Base-by-base conservation (phyloP, 1,140 invertebrate species). In the Lasaia peninsularis region DNA sequence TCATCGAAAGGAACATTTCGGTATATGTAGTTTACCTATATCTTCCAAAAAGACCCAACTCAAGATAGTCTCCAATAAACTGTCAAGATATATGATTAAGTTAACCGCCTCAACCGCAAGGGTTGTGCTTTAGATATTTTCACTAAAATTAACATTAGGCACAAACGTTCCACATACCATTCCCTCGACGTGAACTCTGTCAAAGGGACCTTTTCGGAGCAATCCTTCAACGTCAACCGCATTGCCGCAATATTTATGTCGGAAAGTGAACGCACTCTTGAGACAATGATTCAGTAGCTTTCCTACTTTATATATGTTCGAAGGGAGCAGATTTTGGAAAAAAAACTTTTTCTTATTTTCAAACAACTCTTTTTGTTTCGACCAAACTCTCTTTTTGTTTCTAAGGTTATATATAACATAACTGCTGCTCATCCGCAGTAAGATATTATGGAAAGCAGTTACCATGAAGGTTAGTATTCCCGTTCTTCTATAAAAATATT, bases 171-270 rank as follows among this genome's bases (percentile, higher is more conserved):
- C 40, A 48, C 40, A 48, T 48, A 48, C 40, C 40, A 20, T 48
- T 48, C 40, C 40, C 40, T 21, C 40, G 40, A 48, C 40, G 20
- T 18, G 18, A 48, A 48, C 40, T 48, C 40, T 48, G 40, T 21
- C 40, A 48, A 48, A 48, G 40, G 40, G 40, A 48, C 40, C 40
- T 48, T 48, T 48, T 48, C 20, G 40, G 40, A 48, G 40, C 20
- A 48, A 48, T 48, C 40, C 40, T 48, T 48, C 40, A 48, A 48
- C 20, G 40, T 48, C 40, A 48, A 48, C 40, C 40, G 40, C 40
- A 48, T 48, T 10, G 14, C 37, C 14, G 16, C 37, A 44, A 44
- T 44, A 44, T 44, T 44, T 44, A 44, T 44, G 37, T 20, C 37
- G 18, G 37, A 44, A 44, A 48, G 40, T 48, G 18, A 48, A 21